Evolutionary conservation across 2,797 vertebrate species (phyloP).

Genomic region (Pipistrellus pipistrellus): DNA sequence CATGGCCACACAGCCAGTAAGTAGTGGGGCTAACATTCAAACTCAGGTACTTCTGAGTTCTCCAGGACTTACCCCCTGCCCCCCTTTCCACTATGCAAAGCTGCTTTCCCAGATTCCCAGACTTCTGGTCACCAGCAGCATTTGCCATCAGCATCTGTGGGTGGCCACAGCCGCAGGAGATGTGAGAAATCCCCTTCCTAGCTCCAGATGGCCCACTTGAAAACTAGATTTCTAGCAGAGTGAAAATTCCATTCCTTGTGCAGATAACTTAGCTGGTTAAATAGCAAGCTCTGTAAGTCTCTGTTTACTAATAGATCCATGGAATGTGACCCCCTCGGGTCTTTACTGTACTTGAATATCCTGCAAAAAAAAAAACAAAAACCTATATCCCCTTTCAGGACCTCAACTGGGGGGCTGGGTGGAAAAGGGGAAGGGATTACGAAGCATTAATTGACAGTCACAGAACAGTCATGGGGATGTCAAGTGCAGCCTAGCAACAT

Average conservation of each 20-base stretch:
- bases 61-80: not conserved
- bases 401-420: not conserved
- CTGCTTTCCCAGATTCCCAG: not conserved
- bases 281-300: slow-evolving; percentile 44
- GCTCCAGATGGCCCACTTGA: not conserved
- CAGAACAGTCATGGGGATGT: not conserved
- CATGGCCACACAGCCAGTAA: not conserved
- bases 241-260: not conserved
- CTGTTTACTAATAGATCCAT: not conserved
- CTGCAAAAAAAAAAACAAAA: not conserved
- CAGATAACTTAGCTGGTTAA: slow-evolving; percentile 58
- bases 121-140: not conserved
- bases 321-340: not conserved
- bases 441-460: not conserved
- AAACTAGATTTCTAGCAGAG: slow-evolving; percentile 15
- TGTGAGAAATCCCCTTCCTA: not conserved
- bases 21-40: not conserved
- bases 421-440: not conserved
- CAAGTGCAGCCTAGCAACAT: not conserved
- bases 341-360: not conserved
- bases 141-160: not conserved
- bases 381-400: not conserved
- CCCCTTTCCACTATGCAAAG: not conserved
- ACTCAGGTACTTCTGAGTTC: not conserved
- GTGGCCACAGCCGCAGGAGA: not conserved